phyloP scores from a whole-genome alignment of 2,888 invertebrate genomes.

The Drosophila neotestacea region DNA sequence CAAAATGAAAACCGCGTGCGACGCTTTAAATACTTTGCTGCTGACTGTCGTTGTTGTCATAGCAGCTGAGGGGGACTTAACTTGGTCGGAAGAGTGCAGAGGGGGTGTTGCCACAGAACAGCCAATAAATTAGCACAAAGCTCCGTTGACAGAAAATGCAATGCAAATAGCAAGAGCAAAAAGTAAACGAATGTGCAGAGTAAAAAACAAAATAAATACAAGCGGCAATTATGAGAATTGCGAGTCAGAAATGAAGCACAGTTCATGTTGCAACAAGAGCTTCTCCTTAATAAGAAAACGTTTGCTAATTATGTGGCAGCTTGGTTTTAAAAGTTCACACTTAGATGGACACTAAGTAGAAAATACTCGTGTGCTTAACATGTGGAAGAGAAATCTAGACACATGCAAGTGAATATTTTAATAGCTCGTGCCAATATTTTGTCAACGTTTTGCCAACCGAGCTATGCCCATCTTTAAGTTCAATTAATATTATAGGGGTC shows the following conservation, averaged over 20 bases:
- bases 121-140: conserved; percentile 55
- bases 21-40: conserved; percentile 34
- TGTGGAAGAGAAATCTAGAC: neutral
- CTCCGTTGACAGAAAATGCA: conserved; percentile 51
- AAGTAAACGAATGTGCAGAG: conserved; percentile 22
- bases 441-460: neutral
- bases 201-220: conserved; percentile 22
- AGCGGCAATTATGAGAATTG: conserved; percentile 47
- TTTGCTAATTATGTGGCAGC: conserved; percentile 4
- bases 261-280: neutral
- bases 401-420: neutral
- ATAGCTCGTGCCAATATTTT: neutral
- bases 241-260: conserved; percentile 5
- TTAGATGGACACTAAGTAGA: neutral
- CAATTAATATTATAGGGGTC: too few species aligned
- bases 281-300: neutral
- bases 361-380: neutral
- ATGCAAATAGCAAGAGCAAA: conserved; percentile 31
- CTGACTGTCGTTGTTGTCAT: conserved; percentile 4
- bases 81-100: neutral
- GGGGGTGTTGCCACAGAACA: neutral
- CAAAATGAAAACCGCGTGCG: conserved; percentile 35
- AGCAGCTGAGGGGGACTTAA: neutral
- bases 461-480: neutral
- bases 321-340: neutral